A percentile compares a stretch with the other conserved stretches of the same genome.
Conservation (phyloP, 2,888 invertebrate genomes). For the Petrolisthes manimaculis region DNA sequence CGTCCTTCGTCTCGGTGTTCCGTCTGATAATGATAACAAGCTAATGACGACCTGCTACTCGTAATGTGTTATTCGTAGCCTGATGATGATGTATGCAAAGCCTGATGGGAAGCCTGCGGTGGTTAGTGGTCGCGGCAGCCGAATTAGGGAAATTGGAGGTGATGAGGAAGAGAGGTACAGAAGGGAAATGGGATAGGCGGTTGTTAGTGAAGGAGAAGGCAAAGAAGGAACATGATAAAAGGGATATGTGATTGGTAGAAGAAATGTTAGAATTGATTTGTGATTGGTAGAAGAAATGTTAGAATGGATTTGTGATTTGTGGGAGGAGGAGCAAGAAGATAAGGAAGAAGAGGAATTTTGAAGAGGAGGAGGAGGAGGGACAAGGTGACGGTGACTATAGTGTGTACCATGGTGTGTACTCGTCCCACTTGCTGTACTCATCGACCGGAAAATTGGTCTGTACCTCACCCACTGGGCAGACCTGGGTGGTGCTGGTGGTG, state of each 20-base stretch:
- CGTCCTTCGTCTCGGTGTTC: too few relatives aligned
- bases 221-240: background rate
- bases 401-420: too few relatives aligned
- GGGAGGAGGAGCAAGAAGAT: too few relatives aligned
- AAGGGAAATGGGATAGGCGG: background rate
- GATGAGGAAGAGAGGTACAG: background rate
- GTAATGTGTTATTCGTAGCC: background rate
- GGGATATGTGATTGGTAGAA: background rate
- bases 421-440: too few relatives aligned
- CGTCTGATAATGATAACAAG: background rate
- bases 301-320: too few relatives aligned
- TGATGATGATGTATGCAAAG: background rate
- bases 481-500: too few relatives aligned
- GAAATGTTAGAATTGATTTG: too few relatives aligned
- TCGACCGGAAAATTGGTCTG: too few relatives aligned
- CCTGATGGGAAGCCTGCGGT: background rate
- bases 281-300: background rate
- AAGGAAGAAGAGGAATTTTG: too few relatives aligned
- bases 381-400: too few relatives aligned
- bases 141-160: background rate
- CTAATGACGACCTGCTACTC: background rate
- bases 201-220: background rate
- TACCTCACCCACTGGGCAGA: too few relatives aligned
- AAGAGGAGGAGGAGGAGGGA: too few relatives aligned
- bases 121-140: background rate